Evolutionary conservation across 2,113 vertebrate genomes (phyloP).

Genomic region (Heterochromis multidens): DNA sequence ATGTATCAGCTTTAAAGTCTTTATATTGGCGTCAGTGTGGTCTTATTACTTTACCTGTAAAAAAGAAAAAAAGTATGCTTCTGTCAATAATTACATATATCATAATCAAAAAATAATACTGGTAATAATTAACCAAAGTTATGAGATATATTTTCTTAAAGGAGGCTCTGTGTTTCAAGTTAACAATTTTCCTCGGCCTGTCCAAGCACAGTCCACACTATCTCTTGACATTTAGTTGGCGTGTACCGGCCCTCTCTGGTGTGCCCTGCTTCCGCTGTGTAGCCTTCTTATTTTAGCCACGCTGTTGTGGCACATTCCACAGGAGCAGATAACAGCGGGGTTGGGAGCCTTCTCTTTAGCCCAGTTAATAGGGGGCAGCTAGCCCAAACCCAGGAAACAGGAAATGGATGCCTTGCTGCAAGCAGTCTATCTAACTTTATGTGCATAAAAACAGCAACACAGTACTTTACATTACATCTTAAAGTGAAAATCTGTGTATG

Average conservation of each 20-base stretch:
- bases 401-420: background rate
- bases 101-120: background rate
- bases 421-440: background rate
- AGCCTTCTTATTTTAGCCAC: constrained; percentile 76
- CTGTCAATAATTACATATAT: background rate
- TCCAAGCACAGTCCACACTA: constrained; percentile 38
- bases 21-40: background rate
- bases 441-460: background rate
- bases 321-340: constrained; percentile 70
- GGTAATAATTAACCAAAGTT: background rate
- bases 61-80: background rate
- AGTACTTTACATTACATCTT: background rate
- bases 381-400: constrained; percentile 26
- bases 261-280: constrained; percentile 55
- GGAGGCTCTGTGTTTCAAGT: background rate
- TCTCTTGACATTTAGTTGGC: constrained; percentile 77
- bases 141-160: background rate
- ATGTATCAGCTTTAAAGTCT: background rate
- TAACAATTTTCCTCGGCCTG: background rate
- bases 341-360: constrained; percentile 16
- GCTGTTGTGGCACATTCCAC: constrained; percentile 76
- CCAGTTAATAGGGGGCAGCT: background rate
- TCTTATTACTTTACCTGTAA: background rate
- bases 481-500: background rate
- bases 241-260: constrained; percentile 54